Evolutionary conservation across 2,888 invertebrate species (phyloP), one percentile per base, ranked within the genome.

Genomic region (Tipula helvola): DNA sequence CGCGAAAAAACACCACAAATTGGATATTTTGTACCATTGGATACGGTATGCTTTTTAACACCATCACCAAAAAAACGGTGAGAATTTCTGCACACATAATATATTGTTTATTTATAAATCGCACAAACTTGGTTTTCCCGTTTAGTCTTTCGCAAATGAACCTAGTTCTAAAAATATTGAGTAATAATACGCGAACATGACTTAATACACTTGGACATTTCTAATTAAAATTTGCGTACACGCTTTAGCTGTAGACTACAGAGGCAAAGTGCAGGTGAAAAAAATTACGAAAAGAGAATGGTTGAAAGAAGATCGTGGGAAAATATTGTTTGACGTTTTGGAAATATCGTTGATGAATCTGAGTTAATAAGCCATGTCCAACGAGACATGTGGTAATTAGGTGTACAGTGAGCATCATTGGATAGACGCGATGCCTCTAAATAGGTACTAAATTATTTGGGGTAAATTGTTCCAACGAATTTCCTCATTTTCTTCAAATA

Each of bases 21-120:
- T 88, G 94, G 94, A 0, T 94, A 93, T 89, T 94, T 94, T 89
- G 93, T 94, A 88, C 94, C 94, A 7, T 88, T 92, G 87, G 89
- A 90, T 87, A 89, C 90, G 41, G 92, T 93, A 88, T 91, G 92
- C 87, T 94, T 89, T 88, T 90, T 91, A 86, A 91, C 91, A 89
- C 91, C 91, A 7, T 91, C 84, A 13, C 84, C 36, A 36, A 84
- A 41, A 84, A 84, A 71, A 71, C 71, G 71, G 71, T 71, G 13
- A 71, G 71, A 18, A 71, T 28, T 28, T 57, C 52, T 16, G 28
- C 3, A 52, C 28, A 28, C 2, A 28, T 28, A 28, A 52, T 1
- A 71, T 71, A 28, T 7, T 28, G 4, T 71, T 28, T 71, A 71
- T 71, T 71, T 71, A 71, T 71, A 71, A 28, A 18, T 28, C 28